Conservation (phyloP, 1,140 invertebrate genomes). For the Ooceraea biroi region DNA sequence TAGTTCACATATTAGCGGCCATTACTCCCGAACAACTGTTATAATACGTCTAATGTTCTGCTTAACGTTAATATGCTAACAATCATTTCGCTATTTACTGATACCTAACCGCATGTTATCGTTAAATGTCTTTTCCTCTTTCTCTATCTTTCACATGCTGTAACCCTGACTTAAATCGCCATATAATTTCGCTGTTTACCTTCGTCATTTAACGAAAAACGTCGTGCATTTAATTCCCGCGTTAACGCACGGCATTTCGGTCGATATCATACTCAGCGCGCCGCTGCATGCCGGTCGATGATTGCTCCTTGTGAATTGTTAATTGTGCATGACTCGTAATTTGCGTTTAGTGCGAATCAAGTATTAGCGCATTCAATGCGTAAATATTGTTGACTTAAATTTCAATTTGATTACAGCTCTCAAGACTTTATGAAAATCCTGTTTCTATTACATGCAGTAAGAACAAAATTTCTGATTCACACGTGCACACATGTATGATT, state of each 20-base stretch:
- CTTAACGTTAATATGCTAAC: slow-evolving; percentile 40
- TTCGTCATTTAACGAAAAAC: slow-evolving; percentile 33
- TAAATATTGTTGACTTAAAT: background rate
- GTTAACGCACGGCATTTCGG: slow-evolving; percentile 12
- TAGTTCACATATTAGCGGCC: slow-evolving; percentile 10
- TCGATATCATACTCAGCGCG: background rate
- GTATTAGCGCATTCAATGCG: background rate
- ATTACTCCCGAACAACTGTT: slow-evolving; percentile 41
- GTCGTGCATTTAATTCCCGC: slow-evolving; percentile 1
- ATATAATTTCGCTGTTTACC: slow-evolving; percentile 45
- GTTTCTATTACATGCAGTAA: background rate
- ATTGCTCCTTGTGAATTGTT: background rate
- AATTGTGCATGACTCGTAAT: background rate
- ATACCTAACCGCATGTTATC: slow-evolving; percentile 31
- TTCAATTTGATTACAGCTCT: background rate
- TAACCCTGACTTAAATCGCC: slow-evolving; percentile 45
- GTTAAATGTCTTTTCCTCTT: slow-evolving; percentile 11
- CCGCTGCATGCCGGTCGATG: background rate
- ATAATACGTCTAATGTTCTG: slow-evolving; percentile 33
- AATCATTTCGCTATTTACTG: slow-evolving; percentile 32
- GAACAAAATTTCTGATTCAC: no score
- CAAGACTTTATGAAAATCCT: background rate
- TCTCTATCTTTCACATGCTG: slow-evolving; percentile 1
- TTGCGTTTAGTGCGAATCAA: background rate
- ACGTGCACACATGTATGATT: background rate